Evolutionary conservation across 2,113 vertebrate genomes (phyloP).

Genomic region (Grallaria varia): DNA sequence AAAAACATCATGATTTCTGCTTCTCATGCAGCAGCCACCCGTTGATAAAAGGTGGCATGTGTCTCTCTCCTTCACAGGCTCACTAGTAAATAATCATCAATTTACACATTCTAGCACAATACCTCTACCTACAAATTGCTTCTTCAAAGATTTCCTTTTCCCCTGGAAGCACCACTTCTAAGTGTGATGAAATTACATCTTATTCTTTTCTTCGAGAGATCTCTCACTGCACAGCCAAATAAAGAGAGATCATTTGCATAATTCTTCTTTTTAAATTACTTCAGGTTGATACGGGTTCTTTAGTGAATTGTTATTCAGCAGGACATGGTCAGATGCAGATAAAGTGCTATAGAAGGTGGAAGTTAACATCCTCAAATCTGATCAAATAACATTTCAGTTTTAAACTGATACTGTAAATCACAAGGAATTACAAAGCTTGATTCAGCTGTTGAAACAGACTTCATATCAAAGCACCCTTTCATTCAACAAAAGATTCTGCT

Average conservation of each 20-base stretch:
- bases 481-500: constrained; percentile 23
- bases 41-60: constrained; percentile 52
- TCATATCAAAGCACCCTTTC: constrained; percentile 28
- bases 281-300: constrained; percentile 49
- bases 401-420: constrained; percentile 64
- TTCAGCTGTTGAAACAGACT: constrained; percentile 39
- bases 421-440: constrained; percentile 52
- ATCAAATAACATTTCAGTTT: constrained; percentile 58
- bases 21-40: neutral
- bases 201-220: constrained; percentile 64
- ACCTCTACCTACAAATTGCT: constrained; percentile 63
- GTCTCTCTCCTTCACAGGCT: constrained; percentile 52
- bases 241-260: constrained; percentile 64
- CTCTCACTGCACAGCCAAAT: constrained; percentile 45
- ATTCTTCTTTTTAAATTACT: constrained; percentile 53
- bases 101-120: constrained; percentile 65
- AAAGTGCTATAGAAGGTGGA: constrained; percentile 57
- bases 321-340: constrained; percentile 63
- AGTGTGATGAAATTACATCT: constrained; percentile 69
- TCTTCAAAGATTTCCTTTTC: constrained; percentile 65
- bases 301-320: constrained; percentile 64
- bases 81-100: constrained; percentile 72
- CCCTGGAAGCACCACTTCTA: constrained; percentile 46
- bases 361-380: constrained; percentile 67
- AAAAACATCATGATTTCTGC: constrained; percentile 25